Evolutionary conservation across 23 tunicate species (phyloP).

Genomic region (Ascidia mentula): DNA sequence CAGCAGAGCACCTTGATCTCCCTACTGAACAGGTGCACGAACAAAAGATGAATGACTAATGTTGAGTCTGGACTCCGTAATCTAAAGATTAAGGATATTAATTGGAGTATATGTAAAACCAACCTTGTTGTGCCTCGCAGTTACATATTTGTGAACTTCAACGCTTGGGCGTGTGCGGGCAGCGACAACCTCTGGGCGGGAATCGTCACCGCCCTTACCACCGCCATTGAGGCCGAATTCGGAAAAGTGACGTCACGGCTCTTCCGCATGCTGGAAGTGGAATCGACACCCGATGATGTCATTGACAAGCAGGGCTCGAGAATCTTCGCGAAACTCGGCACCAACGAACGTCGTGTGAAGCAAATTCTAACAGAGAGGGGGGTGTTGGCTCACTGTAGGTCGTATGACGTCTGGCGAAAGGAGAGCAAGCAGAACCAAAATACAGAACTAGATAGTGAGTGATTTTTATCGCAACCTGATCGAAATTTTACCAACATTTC

Average conservation of each 20-base stretch:
- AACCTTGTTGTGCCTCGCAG: constrained; percentile 3
- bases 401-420: too few species aligned
- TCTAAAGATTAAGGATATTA: too few species aligned
- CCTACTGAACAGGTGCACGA: too few species aligned
- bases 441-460: too few species aligned
- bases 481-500: too few species aligned
- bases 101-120: too few species aligned
- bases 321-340: neutral
- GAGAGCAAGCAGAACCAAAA: too few species aligned
- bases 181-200: constrained; percentile 79
- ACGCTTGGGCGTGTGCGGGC: constrained; percentile 73
- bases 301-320: constrained; percentile 7
- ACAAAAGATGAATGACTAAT: too few species aligned
- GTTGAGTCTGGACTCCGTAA: too few species aligned
- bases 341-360: neutral
- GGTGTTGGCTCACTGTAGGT: constrained; percentile 7
- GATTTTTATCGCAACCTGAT: too few species aligned
- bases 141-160: constrained; percentile 58
- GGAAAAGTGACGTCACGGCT: constrained; percentile 43
- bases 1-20: too few species aligned
- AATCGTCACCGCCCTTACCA: constrained; percentile 50
- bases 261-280: constrained; percentile 34
- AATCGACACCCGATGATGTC: neutral
- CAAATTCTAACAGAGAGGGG: constrained; percentile 23
- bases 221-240: constrained; percentile 48